Evolutionary conservation across 2,113 vertebrate species (phyloP), one percentile per base, ranked within the genome.

Genomic region (Strix aluco): DNA sequence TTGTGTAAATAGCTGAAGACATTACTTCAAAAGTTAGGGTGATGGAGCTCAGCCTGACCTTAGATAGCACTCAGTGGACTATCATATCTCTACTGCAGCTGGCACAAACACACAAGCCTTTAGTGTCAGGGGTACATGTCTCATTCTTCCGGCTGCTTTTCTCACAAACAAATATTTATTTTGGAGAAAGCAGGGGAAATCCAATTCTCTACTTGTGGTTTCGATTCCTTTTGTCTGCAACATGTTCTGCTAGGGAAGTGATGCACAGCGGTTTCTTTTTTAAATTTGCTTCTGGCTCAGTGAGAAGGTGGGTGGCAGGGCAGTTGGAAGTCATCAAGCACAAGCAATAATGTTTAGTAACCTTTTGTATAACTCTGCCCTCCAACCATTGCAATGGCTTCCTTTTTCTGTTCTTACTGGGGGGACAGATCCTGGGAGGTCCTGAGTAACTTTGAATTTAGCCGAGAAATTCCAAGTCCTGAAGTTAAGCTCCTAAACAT

Each of bases 111-210:
- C 87, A 86, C 36, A 77, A 87, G 58, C 38, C 70, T 65, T 82
- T 34, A 88, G 71, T 67, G 87, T 96, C 92, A 93, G 91, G 78
- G 81, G 86, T 97, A 74, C 63, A 75, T 54, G 63, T 90, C 89
- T 94, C 91, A 81, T 92, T 96, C 85, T 95, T 96, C 90, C 57
- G n/a, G 89, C 92, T 96, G 87, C 92, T 92, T 94, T 96, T 95
- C 81, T 97, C 7, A 0, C 95, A 95, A 96, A 96, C 90, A 97
- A 97, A 96, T 96, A 96, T 97, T 97, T 97, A 96, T 88, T 96
- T 97, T 97, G 96, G 96, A 96, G 96, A 97, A 97, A 97, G 95
- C 87, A 77, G 63, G 84, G 96, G 96, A 97, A 97, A 97, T 94
- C 95, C 96, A 97, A 94, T 96, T 95, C 96, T 95, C 79, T 70